Conservation (phyloP, 1,140 invertebrate species). For the Bombus sibiricus region DNA sequence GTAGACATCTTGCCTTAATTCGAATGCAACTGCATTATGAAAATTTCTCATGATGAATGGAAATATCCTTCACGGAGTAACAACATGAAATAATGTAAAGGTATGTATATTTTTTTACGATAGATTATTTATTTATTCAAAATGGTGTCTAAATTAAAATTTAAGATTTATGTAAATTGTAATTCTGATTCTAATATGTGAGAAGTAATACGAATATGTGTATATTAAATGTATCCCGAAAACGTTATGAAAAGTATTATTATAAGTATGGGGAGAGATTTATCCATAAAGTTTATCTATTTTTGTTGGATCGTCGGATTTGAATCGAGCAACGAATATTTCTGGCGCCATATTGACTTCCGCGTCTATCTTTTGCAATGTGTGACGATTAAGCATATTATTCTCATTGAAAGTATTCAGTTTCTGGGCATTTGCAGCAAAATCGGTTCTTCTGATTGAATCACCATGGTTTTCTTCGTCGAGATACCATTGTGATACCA, state of each 20-base stretch:
- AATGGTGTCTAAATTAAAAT: not conserved
- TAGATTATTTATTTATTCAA: not conserved
- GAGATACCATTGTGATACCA: conserved; percentile 63
- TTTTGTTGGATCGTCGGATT: conserved; percentile 41
- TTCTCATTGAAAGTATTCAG: not conserved
- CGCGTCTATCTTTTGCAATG: conserved; percentile 38
- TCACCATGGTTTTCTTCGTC: conserved; percentile 59
- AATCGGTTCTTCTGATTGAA: conserved; percentile 8
- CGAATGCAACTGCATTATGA: not conserved
- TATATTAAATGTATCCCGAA: conserved; percentile 6
- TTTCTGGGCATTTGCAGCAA: not conserved
- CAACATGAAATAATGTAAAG: not conserved
- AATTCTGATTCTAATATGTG: not conserved
- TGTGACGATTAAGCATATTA: not conserved
- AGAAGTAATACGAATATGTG: not conserved
- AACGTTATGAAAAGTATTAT: not conserved
- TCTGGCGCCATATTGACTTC: conserved; percentile 68
- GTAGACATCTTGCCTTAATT: not conserved
- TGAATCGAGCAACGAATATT: conserved; percentile 60
- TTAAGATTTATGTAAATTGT: not conserved
- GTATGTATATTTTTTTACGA: conserved; percentile 7
- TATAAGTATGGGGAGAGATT: not conserved
- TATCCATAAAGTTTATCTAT: conserved; percentile 32
- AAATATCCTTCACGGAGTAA: not conserved
- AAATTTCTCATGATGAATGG: not conserved